Conservation (phyloP, 2,797 vertebrate genomes). For the Melanitta fusca region DNA sequence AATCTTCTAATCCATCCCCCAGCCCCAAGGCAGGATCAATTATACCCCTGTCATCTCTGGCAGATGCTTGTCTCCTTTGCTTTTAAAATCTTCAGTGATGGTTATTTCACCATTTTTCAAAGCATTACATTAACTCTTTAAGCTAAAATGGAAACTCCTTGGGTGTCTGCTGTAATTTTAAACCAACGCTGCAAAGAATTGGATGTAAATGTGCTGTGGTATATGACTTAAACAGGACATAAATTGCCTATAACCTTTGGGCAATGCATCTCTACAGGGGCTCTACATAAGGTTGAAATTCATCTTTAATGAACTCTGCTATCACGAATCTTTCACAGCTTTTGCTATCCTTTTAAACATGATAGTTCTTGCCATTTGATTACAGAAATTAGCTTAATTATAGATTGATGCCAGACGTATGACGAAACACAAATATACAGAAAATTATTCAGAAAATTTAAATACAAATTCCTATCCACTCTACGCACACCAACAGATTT, state of each 20-base stretch:
- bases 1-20: not conserved
- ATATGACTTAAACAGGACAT: not conserved
- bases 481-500: not conserved
- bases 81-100: not conserved
- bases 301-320: slow-evolving; percentile 36
- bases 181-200: not conserved
- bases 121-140: not conserved
- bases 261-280: not conserved
- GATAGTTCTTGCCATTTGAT: slow-evolving; percentile 53
- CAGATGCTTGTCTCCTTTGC: not conserved
- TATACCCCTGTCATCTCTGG: not conserved
- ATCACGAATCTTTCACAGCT: slow-evolving; percentile 33
- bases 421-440: not conserved
- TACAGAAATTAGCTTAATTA: slow-evolving; percentile 53
- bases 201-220: not conserved
- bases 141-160: not conserved
- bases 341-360: slow-evolving; percentile 44
- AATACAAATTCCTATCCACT: slow-evolving; percentile 27
- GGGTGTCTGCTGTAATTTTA: not conserved
- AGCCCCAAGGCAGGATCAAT: not conserved
- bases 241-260: slow-evolving; percentile 26
- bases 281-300: not conserved
- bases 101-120: not conserved
- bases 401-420: not conserved
- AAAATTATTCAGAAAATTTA: slow-evolving; percentile 2